phyloP scores from a whole-genome alignment of 2,888 invertebrate species.

The Gerris lacustris region DNA sequence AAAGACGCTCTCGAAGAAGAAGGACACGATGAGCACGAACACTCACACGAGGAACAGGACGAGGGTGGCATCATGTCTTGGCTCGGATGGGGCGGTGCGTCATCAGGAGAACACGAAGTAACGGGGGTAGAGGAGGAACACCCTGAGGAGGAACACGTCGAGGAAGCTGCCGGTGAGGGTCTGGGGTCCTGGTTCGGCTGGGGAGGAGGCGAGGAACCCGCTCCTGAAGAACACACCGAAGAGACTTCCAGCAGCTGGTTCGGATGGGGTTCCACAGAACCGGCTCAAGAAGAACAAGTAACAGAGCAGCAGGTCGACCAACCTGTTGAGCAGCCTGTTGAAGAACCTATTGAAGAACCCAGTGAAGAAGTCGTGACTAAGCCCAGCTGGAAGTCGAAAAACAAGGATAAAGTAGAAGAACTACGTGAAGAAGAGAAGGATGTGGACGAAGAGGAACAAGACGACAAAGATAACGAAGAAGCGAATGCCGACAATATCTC shows the following conservation, averaged over 20 bases:
- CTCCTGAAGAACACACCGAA: slow-evolving; percentile 26
- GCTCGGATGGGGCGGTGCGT: neutral
- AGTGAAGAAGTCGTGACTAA: neutral
- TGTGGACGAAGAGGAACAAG: slow-evolving; percentile 34
- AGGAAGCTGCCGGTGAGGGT: slow-evolving; percentile 34
- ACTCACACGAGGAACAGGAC: slow-evolving; percentile 34
- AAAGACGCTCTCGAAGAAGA: slow-evolving; percentile 27
- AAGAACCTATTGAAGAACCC: slow-evolving; percentile 7
- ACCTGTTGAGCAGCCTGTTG: neutral
- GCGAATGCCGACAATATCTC: slow-evolving; percentile 34
- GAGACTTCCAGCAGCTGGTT: slow-evolving; percentile 6
- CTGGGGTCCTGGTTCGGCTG: slow-evolving; percentile 35
- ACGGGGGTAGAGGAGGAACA: slow-evolving; percentile 36
- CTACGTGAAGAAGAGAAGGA: slow-evolving; percentile 33
- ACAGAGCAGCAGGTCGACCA: too few relatives aligned
- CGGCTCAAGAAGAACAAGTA: too few relatives aligned
- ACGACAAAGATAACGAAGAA: slow-evolving; percentile 34
- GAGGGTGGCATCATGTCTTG: slow-evolving; percentile 30
- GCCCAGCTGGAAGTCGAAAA: too few relatives aligned
- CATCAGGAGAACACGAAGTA: slow-evolving; percentile 30
- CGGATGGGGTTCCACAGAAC: neutral
- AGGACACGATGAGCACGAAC: slow-evolving; percentile 28
- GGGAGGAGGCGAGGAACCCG: slow-evolving; percentile 20
- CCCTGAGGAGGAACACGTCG: slow-evolving; percentile 27
- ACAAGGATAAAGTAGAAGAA: slow-evolving; percentile 27